Conservation (phyloP, 2,113 vertebrate species). For the Vanacampus margaritifer region DNA sequence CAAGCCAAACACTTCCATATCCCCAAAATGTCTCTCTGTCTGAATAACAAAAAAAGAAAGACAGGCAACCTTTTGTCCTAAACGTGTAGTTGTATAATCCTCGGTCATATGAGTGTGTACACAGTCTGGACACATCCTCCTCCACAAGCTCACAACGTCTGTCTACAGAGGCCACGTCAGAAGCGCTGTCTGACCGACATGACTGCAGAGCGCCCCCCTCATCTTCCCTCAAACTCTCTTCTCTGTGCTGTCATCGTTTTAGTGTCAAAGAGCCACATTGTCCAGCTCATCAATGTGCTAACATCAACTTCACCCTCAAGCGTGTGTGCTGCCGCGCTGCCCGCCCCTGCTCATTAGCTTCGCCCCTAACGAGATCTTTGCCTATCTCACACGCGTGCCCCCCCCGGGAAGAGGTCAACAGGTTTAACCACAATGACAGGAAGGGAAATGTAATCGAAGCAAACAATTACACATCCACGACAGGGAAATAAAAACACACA, state of each 20-base stretch:
- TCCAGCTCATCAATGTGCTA: conserved; percentile 30
- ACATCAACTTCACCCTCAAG: conserved; percentile 30
- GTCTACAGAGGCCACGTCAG: conserved; percentile 36
- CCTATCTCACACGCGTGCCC: conserved; percentile 8
- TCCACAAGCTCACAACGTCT: conserved; percentile 34
- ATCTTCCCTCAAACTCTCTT: conserved; percentile 16
- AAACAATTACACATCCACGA: background rate
- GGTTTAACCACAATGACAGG: conserved; percentile 17
- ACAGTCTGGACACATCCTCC: conserved; percentile 37
- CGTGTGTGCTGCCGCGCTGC: conserved; percentile 11
- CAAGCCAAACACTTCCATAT: background rate
- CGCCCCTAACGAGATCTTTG: conserved; percentile 20
- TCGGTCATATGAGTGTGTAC: conserved; percentile 31
- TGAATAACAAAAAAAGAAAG: conserved; percentile 9
- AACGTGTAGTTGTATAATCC: conserved; percentile 37
- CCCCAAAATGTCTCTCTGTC: background rate
- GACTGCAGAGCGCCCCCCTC: conserved; percentile 15
- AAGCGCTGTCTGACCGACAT: conserved; percentile 21
- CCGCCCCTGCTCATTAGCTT: conserved; percentile 29
- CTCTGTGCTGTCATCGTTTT: conserved; percentile 15
- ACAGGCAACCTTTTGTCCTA: conserved; percentile 9
- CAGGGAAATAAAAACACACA: background rate
- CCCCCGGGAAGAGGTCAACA: conserved; percentile 34
- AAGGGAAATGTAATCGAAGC: background rate
- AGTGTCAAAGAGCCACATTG: conserved; percentile 48